phyloP scores from a whole-genome alignment of 1,140 invertebrate species.

The Macrosteles quadrilineatus region DNA sequence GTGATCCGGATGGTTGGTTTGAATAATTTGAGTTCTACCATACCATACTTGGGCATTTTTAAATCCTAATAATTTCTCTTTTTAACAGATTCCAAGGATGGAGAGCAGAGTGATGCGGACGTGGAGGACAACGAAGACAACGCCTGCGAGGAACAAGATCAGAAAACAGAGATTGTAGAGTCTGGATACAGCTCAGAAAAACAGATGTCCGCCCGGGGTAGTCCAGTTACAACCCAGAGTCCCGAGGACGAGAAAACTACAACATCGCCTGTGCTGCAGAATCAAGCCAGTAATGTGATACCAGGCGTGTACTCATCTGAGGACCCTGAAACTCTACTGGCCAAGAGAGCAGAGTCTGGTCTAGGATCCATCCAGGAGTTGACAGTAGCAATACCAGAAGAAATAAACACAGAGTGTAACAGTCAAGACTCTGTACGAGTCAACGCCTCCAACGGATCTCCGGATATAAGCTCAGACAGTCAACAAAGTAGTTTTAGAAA shows the following conservation, averaged over 20 bases:
- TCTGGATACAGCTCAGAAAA: slow-evolving; percentile 73
- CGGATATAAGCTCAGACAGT: slow-evolving; percentile 36
- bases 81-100: slow-evolving; percentile 8
- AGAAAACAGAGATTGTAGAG: slow-evolving; percentile 56
- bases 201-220: slow-evolving; percentile 39
- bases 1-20: too few relatives aligned
- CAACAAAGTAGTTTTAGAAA: slow-evolving; percentile 29
- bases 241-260: slow-evolving; percentile 20
- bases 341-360: slow-evolving; percentile 13
- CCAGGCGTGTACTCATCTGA: background rate
- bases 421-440: slow-evolving; percentile 37
- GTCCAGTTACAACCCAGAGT: slow-evolving; percentile 37
- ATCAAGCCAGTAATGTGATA: too few relatives aligned
- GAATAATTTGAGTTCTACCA: too few relatives aligned
- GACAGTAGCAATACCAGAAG: slow-evolving; percentile 32
- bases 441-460: slow-evolving; percentile 33
- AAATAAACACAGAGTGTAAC: slow-evolving; percentile 37
- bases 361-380: slow-evolving; percentile 15
- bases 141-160: slow-evolving; percentile 46
- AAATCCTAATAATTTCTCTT: background rate
- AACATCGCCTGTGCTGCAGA: background rate
- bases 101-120: slow-evolving; percentile 66
- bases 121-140: slow-evolving; percentile 77
- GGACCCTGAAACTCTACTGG: slow-evolving; percentile 24
- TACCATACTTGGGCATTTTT: too few relatives aligned